These are phyloP conservation scores for Brachyhypopomus occidentalis DNA, from an alignment of 2,113 vertebrate genomes.

Conservation along the genomic window DNA sequence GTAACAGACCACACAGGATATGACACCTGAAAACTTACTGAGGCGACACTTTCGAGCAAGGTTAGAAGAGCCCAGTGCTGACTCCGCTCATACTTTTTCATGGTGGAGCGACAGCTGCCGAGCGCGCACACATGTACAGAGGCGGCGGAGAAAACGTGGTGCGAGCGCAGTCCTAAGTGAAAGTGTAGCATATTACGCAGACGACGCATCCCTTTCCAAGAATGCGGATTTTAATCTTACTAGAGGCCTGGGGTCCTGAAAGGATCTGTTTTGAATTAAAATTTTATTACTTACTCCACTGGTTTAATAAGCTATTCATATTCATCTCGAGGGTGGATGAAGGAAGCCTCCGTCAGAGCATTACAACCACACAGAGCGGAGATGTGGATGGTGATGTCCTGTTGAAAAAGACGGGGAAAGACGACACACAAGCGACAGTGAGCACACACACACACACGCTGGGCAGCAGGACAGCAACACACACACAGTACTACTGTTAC, in stretches of 20 bases:
- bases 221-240: not conserved
- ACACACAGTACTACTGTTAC: not conserved
- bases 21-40: slow-evolving; percentile 55
- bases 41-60: slow-evolving; percentile 46
- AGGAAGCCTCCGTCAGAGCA: slow-evolving; percentile 48
- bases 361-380: slow-evolving; percentile 53
- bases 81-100: slow-evolving; percentile 8
- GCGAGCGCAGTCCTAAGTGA: no score
- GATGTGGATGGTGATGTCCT: slow-evolving; percentile 64
- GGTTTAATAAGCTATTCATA: slow-evolving; percentile 77
- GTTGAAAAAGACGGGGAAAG: slow-evolving; percentile 23
- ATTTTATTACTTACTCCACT: slow-evolving; percentile 76
- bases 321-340: slow-evolving; percentile 69
- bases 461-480: slow-evolving; percentile 11
- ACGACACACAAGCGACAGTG: slow-evolving; percentile 51
- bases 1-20: slow-evolving; percentile 34
- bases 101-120: not conserved
- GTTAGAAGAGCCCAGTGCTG: slow-evolving; percentile 49
- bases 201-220: no score
- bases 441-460: slow-evolving; percentile 53
- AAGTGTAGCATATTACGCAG: no score
- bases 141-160: no score
- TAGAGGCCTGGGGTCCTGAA: not conserved
- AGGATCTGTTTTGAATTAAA: not conserved
- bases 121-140: slow-evolving; percentile 24